Base-by-base conservation (phyloP, 2,888 invertebrate species). In the Pachydiplax longipennis region DNA sequence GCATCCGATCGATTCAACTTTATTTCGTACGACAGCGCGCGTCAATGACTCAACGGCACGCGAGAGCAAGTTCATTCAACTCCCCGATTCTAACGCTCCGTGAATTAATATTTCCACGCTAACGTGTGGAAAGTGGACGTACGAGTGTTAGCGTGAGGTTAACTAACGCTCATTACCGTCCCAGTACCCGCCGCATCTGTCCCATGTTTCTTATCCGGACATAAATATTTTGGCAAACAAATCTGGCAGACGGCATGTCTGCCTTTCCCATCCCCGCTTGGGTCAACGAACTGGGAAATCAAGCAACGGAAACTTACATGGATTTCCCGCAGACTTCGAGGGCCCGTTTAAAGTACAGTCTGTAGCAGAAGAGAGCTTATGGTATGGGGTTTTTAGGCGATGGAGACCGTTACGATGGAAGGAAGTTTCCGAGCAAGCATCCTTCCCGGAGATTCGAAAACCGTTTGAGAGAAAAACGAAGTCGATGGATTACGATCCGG, bases 181-280 rank as follows among this genome's bases (percentile, higher is more conserved):
- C 2, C 65, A 25, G 25, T 10, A 25, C 65, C 65, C 5, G 31
- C 73, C 25, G 31, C 73, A 73, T 73, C 73, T 10, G 73, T 22
- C 73, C 25, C 1, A 31, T 31, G 73, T 73, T 12, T 73, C 25
- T 73, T 31, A 31, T 31, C 25, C 73, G 73, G 73, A 15, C 22
- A n/a, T 31, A 87, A 87, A 61, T 87, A 87, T 61, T 87, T 87
- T 58, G 87, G 61, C 87, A 87, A 35, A 87, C 87, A 87, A 87
- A 87, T 58, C 31, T 35, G 53, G 48, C 83, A 83, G 58, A 44
- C 83, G 83, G 83, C 53, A 58, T 87, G 87, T 61, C 61, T 87
- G 87, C 87, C 35, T 37, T 87, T 87, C 35, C 83, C 31, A 53
- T 12, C 31, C 83, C 37, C 31, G 87, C 31, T 35, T 61, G n/a